phyloP scores from a whole-genome alignment of 1,140 invertebrate genomes.

The Bemisia tabaci region DNA sequence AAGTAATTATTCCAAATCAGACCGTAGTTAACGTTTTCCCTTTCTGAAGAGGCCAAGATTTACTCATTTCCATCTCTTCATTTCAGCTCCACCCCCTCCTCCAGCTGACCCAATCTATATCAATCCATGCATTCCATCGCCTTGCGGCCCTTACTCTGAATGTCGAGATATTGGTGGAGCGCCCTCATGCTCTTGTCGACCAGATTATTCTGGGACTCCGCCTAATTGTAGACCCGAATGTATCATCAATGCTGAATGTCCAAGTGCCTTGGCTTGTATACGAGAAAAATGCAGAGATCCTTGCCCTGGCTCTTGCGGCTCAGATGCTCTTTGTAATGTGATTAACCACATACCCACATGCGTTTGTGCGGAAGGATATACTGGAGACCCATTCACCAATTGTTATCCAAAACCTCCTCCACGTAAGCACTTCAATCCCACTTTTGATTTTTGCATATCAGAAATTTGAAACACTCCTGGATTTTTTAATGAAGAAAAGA shows the following conservation, averaged over 20 bases:
- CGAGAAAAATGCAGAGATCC: conserved; percentile 52
- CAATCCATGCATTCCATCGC: conserved; percentile 33
- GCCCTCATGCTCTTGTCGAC: conserved; percentile 44
- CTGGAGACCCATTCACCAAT: conserved; percentile 38
- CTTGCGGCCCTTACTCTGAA: conserved; percentile 39
- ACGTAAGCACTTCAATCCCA: conserved; percentile 2
- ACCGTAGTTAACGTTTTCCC: too few relatives aligned
- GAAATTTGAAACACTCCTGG: background rate
- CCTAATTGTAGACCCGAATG: conserved; percentile 55
- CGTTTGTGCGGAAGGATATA: conserved; percentile 37
- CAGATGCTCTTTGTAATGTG: conserved; percentile 35
- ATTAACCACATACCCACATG: conserved; percentile 42
- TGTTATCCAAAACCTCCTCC: conserved; percentile 32
- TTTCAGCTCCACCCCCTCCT: conserved; percentile 22
- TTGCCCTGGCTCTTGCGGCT: conserved; percentile 53
- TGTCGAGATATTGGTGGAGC: conserved; percentile 37
- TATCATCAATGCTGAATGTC: conserved; percentile 46
- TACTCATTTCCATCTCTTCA: too few relatives aligned
- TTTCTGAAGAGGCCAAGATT: too few relatives aligned
- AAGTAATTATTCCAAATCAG: too few relatives aligned
- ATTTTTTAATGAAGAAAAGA: background rate
- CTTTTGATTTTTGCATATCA: background rate
- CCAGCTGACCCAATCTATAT: conserved; percentile 15
- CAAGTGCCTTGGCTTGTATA: conserved; percentile 45
- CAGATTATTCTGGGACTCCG: conserved; percentile 47